Evolutionary conservation across 2,797 vertebrate genomes (phyloP), one percentile per base, ranked within the genome.

Genomic region (Rhyacichthys aspro): DNA sequence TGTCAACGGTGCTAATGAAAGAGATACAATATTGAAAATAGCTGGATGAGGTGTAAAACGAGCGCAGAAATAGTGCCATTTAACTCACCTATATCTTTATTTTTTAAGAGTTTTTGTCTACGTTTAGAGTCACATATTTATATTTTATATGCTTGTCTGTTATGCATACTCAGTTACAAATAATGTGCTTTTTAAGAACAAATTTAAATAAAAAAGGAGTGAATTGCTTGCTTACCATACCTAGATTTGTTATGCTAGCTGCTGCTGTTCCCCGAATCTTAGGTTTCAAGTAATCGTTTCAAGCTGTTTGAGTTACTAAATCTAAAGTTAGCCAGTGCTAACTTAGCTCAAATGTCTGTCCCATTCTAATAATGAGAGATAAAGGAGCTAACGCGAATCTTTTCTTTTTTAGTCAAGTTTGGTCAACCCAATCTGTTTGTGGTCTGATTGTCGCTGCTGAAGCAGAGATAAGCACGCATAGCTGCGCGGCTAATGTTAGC

Each of bases 401-500:
- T 7, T 2, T 1, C 9, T 0, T 57, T 57, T 37, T 44, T 11
- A 49, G 59, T 49, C 41, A 37, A 38, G 8, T 9, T 28, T 2
- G 15, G 63, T 59, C 46, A 56, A 36, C 63, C 43, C n/a, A 9
- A 34, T 38, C 50, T 54, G 41, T 55, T 52, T 71, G 69, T 53
- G 67, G 63, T 53, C 64, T 59, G 23, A 9, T 23, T 49, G 33
- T 36, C 18, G 37, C 47, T 9, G 43, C 49, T 17, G 36, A 46
- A 43, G 23, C 59, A 32, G 28, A 32, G 54, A 62, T 43, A 55
- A 46, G 41, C 62, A 50, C 54, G 59, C 45, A 53, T 33, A 61
- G 70, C 60, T 47, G 14, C 15, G 56, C 37, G 69, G 82, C 78
- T 82, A 85, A 62, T 37, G 67, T 36, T 87, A 82, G 78, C 83